phyloP scores from a whole-genome alignment of 2,888 invertebrate species.

The Synergus itoensis region DNA sequence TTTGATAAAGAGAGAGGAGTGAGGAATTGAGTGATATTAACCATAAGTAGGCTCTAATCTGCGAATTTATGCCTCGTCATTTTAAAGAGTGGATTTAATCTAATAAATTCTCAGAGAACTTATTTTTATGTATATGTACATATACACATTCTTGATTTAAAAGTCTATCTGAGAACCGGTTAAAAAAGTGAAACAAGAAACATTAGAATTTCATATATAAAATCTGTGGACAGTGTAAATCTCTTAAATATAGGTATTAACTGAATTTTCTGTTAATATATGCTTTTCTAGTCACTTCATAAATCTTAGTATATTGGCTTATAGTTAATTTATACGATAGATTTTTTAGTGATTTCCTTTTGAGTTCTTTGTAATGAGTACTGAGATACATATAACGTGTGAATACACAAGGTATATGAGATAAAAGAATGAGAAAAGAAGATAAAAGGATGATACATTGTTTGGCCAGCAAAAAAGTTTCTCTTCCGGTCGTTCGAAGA shows the following conservation, averaged over 20 bases:
- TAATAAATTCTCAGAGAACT: slow-evolving; percentile 16
- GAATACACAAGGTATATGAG: slow-evolving; percentile 37
- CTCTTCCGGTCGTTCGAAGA: slow-evolving; percentile 37
- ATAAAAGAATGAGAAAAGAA: slow-evolving; percentile 32
- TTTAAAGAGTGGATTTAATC: slow-evolving; percentile 8
- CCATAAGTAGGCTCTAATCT: slow-evolving; percentile 20
- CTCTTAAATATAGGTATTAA: too few species aligned
- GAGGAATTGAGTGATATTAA: slow-evolving; percentile 24
- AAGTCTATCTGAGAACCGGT: too few species aligned
- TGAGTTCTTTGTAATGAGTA: slow-evolving; percentile 10
- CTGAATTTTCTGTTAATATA: too few species aligned
- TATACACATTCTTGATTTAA: too few species aligned
- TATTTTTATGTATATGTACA: neutral
- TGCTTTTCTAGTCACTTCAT: too few species aligned
- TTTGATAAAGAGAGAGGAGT: slow-evolving; percentile 29
- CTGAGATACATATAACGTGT: slow-evolving; percentile 32
- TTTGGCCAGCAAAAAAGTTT: slow-evolving; percentile 41
- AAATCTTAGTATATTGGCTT: neutral
- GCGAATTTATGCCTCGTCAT: slow-evolving; percentile 34
- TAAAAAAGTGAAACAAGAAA: too few species aligned
- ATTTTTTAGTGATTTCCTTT: slow-evolving; percentile 14
- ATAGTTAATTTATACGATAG: neutral
- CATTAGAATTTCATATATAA: too few species aligned
- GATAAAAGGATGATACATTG: slow-evolving; percentile 41
- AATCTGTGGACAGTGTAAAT: too few species aligned